Base-by-base conservation (phyloP, 2,888 invertebrate species). In the Diplolepis rosae region DNA sequence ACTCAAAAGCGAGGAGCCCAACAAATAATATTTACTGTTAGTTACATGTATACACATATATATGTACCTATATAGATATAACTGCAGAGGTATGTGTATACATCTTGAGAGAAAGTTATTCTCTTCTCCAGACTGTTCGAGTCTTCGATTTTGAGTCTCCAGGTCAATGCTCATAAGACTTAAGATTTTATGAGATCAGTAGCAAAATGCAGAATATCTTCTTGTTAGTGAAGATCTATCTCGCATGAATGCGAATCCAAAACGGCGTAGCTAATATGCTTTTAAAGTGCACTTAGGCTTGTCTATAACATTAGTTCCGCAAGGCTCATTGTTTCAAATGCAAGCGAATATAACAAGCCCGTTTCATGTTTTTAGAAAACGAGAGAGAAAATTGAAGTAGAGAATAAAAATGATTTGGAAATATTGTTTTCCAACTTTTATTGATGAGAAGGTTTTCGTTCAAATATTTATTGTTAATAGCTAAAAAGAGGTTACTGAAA, bases 1-100 rank as follows among this genome's bases (percentile, higher is more conserved):
- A 70, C 77, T 70, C 69, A 71, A 77, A 71, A 75, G 74, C 74
- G 70, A 54, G 45, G 9, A 45, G 45, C 18, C 18, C 45, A 45
- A 22, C 18, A 15, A 45, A 45, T 2, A 45, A 45, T 45, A 45
- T 45, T 45, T 18, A n/a, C n/a, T n/a, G n/a, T n/a, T n/a, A n/a
- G n/a, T n/a, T n/a, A n/a, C n/a, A n/a, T n/a, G n/a, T n/a, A n/a
- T n/a, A n/a, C n/a, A n/a, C n/a, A n/a, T n/a, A n/a, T n/a, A n/a
- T n/a, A 7, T 18, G 9, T 45, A 18, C 45, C 18, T 18, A 45
- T 11, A 45, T 2, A 45, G 18, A 45, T 45, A 45, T 22, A 11
- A 45, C 45, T 45, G 18, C 11, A 22, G 15, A 18, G 15, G 45
- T 45, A 45, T 7, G 18, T 15, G 15, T 15, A 9, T 2, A 22